Evolutionary conservation across 2,113 vertebrate species (phyloP).

Genomic region (Vombatus ursinus): DNA sequence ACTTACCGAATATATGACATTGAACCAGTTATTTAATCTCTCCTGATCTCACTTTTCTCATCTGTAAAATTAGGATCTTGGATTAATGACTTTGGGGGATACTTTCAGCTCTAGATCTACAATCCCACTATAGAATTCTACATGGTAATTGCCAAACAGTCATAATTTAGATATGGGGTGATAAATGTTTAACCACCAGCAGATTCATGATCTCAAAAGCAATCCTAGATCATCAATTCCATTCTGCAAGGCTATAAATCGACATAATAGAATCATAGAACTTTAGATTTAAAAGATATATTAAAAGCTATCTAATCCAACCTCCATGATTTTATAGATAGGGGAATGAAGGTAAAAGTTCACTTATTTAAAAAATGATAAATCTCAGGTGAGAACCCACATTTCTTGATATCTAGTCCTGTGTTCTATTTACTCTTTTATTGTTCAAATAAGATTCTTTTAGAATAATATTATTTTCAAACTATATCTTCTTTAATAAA

Average conservation of each 20-base stretch:
- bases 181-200: not conserved
- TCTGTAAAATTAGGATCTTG: not conserved
- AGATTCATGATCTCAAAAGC: not conserved
- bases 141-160: not conserved
- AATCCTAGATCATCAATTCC: not conserved
- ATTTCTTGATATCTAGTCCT: not conserved
- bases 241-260: not conserved
- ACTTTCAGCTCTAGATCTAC: not conserved
- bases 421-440: not conserved
- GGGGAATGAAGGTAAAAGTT: not conserved
- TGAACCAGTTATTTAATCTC: not conserved
- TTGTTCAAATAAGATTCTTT: not conserved
- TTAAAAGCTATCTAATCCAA: not conserved
- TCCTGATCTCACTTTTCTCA: not conserved
- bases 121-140: not conserved
- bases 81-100: not conserved
- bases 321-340: not conserved
- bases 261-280: not conserved
- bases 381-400: not conserved
- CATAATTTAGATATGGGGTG: not conserved
- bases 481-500: not conserved
- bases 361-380: not conserved
- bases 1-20: not conserved
- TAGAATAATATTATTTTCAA: not conserved
- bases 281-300: not conserved